A percentile compares a stretch with the other conserved stretches of the same genome.
Conservation (phyloP, 1,140 invertebrate genomes). For the Belonocnema kinseyi region DNA sequence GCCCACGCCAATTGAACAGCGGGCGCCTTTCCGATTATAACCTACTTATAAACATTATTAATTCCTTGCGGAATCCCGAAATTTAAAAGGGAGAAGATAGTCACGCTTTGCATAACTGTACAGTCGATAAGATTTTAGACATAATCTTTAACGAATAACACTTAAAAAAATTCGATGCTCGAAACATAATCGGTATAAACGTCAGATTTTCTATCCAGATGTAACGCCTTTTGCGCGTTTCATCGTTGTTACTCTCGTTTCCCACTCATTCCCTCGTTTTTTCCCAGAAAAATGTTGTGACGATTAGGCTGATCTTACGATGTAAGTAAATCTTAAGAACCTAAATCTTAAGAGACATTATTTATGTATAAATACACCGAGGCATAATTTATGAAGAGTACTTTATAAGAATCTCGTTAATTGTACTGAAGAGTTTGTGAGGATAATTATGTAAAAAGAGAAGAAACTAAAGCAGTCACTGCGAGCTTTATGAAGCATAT, state of each 20-base stretch:
- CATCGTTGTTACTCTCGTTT: slow-evolving; percentile 24
- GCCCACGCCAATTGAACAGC: slow-evolving; percentile 78
- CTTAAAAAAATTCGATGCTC: not conserved
- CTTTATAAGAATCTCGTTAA: slow-evolving; percentile 29
- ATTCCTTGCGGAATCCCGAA: not conserved
- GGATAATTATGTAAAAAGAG: slow-evolving; percentile 9
- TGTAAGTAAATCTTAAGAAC: slow-evolving; percentile 11
- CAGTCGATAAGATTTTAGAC: slow-evolving; percentile 23
- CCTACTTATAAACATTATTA: slow-evolving; percentile 30
- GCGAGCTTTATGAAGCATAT: slow-evolving; percentile 34
- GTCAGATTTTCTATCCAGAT: slow-evolving; percentile 19
- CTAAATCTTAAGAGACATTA: not conserved
- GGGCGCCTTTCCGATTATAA: slow-evolving; percentile 82
- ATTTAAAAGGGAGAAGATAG: slow-evolving; percentile 16
- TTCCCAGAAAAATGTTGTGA: not conserved
- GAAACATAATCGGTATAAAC: slow-evolving; percentile 27
- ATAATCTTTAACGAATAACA: slow-evolving; percentile 32
- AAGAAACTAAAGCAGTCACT: slow-evolving; percentile 5
- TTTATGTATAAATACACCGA: slow-evolving; percentile 17
- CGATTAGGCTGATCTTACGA: not conserved
- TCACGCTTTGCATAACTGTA: slow-evolving; percentile 29
- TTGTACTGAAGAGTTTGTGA: slow-evolving; percentile 8
- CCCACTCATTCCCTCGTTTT: slow-evolving; percentile 1
- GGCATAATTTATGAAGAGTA: slow-evolving; percentile 29
- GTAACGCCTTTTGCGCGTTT: not conserved